A percentile compares a stretch with the other conserved stretches of the same genome.
Evolutionary conservation across 2,113 vertebrate genomes (phyloP).

Genomic region (Tympanuchus pallidicinctus): DNA sequence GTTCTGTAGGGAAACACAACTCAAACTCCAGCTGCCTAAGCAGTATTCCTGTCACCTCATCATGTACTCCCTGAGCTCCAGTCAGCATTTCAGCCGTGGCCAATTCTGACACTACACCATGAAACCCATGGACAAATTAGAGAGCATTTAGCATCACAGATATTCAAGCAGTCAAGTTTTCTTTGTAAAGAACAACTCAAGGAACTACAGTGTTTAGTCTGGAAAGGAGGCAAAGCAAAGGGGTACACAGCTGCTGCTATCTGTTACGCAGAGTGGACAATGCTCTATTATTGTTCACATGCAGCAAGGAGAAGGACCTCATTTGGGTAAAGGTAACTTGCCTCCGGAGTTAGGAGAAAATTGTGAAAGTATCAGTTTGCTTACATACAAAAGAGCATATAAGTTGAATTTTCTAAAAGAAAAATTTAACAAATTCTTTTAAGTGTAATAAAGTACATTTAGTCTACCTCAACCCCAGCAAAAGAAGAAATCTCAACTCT

Average conservation of each 20-base stretch:
- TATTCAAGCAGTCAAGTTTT: not conserved
- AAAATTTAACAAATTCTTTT: not conserved
- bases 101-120: not conserved
- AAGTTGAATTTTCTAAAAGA: not conserved
- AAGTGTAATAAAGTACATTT: not conserved
- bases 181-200: not conserved
- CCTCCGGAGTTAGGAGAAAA: not conserved
- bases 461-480: not conserved
- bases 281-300: fast-evolving
- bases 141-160: not conserved
- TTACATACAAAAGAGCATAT: not conserved
- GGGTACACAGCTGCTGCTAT: not conserved
- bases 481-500: not conserved
- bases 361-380: not conserved
- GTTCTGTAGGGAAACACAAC: slow-evolving; percentile 12
- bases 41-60: not conserved
- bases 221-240: not conserved
- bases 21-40: fast-evolving
- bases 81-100: not conserved
- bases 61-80: not conserved
- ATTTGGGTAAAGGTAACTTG: not conserved
- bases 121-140: not conserved
- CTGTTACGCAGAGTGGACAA: not conserved
- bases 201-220: not conserved
- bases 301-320: not conserved